Percentiles rank a stretch among this genome's conserved stretches.
phyloP scores from a whole-genome alignment of 2,888 invertebrate genomes.

The Spilarctia lutea region DNA sequence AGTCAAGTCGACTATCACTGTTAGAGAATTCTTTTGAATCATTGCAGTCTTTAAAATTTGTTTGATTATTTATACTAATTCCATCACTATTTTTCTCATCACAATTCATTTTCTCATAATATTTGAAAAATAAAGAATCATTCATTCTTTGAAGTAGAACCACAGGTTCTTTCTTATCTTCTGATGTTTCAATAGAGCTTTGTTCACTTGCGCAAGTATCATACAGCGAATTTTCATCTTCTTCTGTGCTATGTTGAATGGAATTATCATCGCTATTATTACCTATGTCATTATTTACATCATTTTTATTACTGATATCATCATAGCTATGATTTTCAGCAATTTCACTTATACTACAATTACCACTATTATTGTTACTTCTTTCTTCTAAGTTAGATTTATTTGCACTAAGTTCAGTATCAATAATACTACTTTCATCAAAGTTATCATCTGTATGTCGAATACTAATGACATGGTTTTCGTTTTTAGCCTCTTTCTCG shows the following conservation, averaged over 20 bases:
- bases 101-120: conserved; percentile 59
- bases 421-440: conserved; percentile 6
- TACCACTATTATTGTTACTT: not conserved
- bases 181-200: conserved; percentile 40
- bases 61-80: conserved; percentile 47
- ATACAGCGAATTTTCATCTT: conserved; percentile 67
- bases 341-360: not conserved
- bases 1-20: not conserved
- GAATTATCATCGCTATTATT: conserved; percentile 17
- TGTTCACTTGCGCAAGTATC: conserved; percentile 74
- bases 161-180: conserved; percentile 54
- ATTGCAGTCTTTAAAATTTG: conserved; percentile 31
- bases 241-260: conserved; percentile 32
- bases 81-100: conserved; percentile 22
- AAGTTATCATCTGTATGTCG: conserved; percentile 18
- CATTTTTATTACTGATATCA: not conserved
- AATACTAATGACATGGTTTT: conserved; percentile 1
- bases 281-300: conserved; percentile 2
- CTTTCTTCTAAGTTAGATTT: not conserved
- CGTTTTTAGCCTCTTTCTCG: conserved; percentile 6
- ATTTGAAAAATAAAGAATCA: conserved; percentile 65
- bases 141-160: conserved; percentile 66
- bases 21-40: conserved; percentile 31
- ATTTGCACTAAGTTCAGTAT: conserved; percentile 15
- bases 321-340: conserved; percentile 11